phyloP scores from a whole-genome alignment of 2,113 vertebrate genomes.

The Tenebrosternarchus preto region DNA sequence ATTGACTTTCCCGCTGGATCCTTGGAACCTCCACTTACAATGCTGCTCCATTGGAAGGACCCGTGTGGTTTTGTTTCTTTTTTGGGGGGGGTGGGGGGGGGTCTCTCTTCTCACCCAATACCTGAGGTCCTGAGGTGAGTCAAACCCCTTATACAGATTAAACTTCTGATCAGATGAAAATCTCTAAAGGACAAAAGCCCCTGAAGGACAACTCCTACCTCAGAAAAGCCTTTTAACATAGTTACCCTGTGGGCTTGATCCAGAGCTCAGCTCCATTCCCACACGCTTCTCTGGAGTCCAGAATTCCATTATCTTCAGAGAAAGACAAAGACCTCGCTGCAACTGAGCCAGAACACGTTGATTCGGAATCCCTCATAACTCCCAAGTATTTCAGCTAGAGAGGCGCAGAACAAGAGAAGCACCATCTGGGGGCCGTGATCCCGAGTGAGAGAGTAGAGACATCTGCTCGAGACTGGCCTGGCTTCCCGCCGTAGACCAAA shows the following conservation, averaged over 20 bases:
- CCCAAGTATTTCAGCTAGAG: conserved; percentile 53
- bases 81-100: too few relatives aligned
- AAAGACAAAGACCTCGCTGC: conserved; percentile 37
- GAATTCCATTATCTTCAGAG: neutral
- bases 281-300: neutral
- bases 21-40: conserved; percentile 52
- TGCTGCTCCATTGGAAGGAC: conserved; percentile 7
- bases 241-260: conserved; percentile 70
- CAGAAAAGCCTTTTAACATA: conserved; percentile 70
- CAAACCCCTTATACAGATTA: neutral
- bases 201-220: conserved; percentile 75
- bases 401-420: conserved; percentile 56
- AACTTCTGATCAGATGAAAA: conserved; percentile 44
- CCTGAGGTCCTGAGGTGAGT: conserved; percentile 9
- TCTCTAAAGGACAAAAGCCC: conserved; percentile 71
- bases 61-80: conserved; percentile 15
- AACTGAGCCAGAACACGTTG: conserved; percentile 65
- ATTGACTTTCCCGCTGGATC: conserved; percentile 71
- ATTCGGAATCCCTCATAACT: conserved; percentile 63
- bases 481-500: conserved; percentile 39
- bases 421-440: conserved; percentile 62
- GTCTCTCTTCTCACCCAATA: conserved; percentile 21
- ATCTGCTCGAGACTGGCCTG: conserved; percentile 33
- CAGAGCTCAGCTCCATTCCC: conserved; percentile 56
- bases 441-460: conserved; percentile 22